Evolutionary conservation across 2,888 invertebrate genomes (phyloP).

Genomic region (Acanthopleura granulata): DNA sequence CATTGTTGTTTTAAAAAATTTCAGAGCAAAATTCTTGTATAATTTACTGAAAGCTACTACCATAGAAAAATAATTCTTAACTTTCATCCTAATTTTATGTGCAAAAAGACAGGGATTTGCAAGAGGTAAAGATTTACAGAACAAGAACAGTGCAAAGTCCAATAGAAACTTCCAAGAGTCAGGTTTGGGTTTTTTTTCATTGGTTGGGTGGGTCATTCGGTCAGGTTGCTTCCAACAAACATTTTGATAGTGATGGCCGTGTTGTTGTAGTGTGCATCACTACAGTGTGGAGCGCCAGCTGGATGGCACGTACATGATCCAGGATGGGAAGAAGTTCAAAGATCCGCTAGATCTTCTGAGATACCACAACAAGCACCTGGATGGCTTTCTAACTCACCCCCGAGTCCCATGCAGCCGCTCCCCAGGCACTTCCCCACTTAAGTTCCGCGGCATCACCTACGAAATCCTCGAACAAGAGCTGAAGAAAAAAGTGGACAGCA

Average conservation of each 20-base stretch:
- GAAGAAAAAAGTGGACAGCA: conserved; percentile 48
- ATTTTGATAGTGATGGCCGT: neutral
- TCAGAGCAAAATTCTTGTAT: too few species aligned
- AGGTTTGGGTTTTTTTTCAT: too few species aligned
- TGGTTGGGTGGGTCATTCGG: too few species aligned
- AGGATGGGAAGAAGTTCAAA: conserved; percentile 60
- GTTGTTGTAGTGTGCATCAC: conserved; percentile 62
- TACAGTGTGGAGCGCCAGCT: conserved; percentile 67
- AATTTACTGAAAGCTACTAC: too few species aligned
- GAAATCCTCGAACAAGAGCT: conserved; percentile 62
- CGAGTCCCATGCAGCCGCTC: conserved; percentile 56
- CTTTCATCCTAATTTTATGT: too few species aligned
- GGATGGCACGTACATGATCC: conserved; percentile 67
- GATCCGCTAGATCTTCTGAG: conserved; percentile 67
- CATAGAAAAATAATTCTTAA: too few species aligned
- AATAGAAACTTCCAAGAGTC: too few species aligned
- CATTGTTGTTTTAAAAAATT: too few species aligned
- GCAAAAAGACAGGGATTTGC: too few species aligned
- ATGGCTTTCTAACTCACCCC: conserved; percentile 66
- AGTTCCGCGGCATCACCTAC: conserved; percentile 67
- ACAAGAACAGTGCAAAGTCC: too few species aligned
- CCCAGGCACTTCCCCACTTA: conserved; percentile 57
- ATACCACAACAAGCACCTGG: conserved; percentile 58
- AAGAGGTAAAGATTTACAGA: too few species aligned
- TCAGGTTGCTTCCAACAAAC: too few species aligned